These are phyloP conservation scores for Microctonus brassicae DNA, from an alignment of 2,888 invertebrate species.

Conservation along the genomic window DNA sequence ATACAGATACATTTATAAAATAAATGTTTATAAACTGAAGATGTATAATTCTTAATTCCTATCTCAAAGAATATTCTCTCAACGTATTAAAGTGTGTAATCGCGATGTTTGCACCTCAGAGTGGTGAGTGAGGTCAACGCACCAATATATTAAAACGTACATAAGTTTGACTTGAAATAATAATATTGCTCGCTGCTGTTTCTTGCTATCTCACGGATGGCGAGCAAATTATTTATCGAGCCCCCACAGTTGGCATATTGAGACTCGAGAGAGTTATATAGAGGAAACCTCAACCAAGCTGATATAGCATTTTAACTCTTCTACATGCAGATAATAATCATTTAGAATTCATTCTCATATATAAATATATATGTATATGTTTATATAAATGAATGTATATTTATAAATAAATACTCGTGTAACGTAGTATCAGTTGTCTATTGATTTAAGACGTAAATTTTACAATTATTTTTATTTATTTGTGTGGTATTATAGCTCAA, in stretches of 20 bases:
- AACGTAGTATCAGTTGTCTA: neutral
- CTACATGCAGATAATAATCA: conserved; percentile 33
- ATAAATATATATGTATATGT: neutral
- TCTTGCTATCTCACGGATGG: conserved; percentile 17
- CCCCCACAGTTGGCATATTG: conserved; percentile 32
- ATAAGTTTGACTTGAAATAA: conserved; percentile 8
- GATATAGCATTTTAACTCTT: conserved; percentile 28
- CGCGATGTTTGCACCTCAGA: conserved; percentile 33
- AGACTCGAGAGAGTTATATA: conserved; percentile 21
- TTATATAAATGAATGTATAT: too few relatives aligned
- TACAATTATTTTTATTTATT: neutral
- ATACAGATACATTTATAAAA: neutral
- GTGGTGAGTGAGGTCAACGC: conserved; percentile 34
- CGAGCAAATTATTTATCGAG: conserved; percentile 47
- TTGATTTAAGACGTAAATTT: neutral
- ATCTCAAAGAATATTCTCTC: conserved; percentile 10
- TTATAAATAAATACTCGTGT: too few relatives aligned
- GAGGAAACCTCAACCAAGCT: conserved; percentile 37
- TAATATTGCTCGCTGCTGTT: conserved; percentile 19
- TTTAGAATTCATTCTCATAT: conserved; percentile 36
- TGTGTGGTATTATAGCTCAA: neutral
- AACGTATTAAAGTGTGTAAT: conserved; percentile 31
- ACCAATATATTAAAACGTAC: conserved; percentile 34
- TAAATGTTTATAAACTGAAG: neutral
- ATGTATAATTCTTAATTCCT: neutral